These are phyloP conservation scores for Lacerta agilis DNA, from an alignment of 2,797 vertebrate genomes.

Conservation along the genomic window DNA sequence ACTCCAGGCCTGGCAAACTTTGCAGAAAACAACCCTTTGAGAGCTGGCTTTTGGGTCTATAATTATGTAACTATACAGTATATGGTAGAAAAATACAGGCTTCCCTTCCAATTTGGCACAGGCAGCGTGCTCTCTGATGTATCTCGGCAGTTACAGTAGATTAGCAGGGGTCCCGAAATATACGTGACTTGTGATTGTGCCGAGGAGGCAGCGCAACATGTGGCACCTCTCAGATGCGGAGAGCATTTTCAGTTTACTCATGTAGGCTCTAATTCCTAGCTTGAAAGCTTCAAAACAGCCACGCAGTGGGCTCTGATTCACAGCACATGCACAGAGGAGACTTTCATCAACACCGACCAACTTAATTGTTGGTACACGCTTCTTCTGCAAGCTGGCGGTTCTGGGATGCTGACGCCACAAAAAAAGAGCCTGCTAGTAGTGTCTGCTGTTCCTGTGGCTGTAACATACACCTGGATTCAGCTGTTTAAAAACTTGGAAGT, in stretches of 20 bases:
- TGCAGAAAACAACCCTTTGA: conserved; percentile 52
- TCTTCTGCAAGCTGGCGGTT: background rate
- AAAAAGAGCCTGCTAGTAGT: background rate
- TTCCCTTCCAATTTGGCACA: conserved; percentile 47
- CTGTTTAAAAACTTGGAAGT: background rate
- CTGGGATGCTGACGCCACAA: background rate
- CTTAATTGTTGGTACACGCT: background rate
- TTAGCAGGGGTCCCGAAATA: conserved; percentile 7
- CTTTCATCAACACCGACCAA: background rate
- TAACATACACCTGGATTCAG: background rate
- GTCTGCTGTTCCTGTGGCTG: background rate
- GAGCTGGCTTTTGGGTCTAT: conserved; percentile 54
- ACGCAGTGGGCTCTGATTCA: background rate
- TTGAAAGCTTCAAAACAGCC: background rate
- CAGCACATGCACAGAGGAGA: background rate
- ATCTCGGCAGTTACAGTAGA: background rate
- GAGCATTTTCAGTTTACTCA: background rate
- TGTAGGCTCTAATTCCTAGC: conserved; percentile 3
- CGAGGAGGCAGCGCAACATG: background rate
- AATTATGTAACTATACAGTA: conserved; percentile 62
- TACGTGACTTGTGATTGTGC: background rate
- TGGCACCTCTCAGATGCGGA: background rate
- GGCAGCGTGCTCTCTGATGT: background rate
- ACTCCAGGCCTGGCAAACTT: conserved; percentile 60
- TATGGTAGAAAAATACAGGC: conserved; percentile 53